These are phyloP conservation scores for Characodon lateralis DNA, from an alignment of 2,797 vertebrate genomes.

Conservation along the genomic window DNA sequence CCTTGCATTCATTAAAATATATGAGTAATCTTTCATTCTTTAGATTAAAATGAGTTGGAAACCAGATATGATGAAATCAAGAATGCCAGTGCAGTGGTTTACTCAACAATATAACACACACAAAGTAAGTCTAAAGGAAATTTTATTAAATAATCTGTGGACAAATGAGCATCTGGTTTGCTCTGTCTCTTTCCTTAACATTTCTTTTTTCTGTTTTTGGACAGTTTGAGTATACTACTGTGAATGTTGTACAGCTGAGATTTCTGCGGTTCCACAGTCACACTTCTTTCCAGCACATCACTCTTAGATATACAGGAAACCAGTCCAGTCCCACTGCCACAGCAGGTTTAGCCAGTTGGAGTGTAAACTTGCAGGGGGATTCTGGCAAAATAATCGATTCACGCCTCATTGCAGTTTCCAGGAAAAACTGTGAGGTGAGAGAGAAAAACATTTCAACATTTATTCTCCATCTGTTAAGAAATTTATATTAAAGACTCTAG, in stretches of 20 bases:
- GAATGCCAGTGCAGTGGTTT: conserved; percentile 51
- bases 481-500: not conserved
- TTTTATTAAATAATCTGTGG: not conserved
- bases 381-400: conserved; percentile 67
- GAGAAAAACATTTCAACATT: not conserved
- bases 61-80: conserved; percentile 35
- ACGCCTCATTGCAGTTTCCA: conserved; percentile 46
- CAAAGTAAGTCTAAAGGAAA: conserved; percentile 53
- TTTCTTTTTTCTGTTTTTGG: conserved; percentile 17
- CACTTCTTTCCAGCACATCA: conserved; percentile 74
- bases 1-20: conserved; percentile 2
- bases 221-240: conserved; percentile 73
- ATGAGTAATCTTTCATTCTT: conserved; percentile 4
- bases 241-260: conserved; percentile 79
- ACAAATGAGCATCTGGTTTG: not conserved
- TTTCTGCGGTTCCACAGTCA: conserved; percentile 80
- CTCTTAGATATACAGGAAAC: conserved; percentile 54
- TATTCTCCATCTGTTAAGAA: not conserved
- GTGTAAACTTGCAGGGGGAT: conserved; percentile 72
- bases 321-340: not conserved
- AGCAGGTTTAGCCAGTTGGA: conserved; percentile 14
- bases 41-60: conserved; percentile 66
- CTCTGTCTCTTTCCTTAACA: not conserved
- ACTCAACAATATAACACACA: conserved; percentile 61
- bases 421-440: conserved; percentile 68